Evolutionary conservation across 2,797 vertebrate species (phyloP), one percentile per base, ranked within the genome.

Genomic region (Macropodus opercularis): DNA sequence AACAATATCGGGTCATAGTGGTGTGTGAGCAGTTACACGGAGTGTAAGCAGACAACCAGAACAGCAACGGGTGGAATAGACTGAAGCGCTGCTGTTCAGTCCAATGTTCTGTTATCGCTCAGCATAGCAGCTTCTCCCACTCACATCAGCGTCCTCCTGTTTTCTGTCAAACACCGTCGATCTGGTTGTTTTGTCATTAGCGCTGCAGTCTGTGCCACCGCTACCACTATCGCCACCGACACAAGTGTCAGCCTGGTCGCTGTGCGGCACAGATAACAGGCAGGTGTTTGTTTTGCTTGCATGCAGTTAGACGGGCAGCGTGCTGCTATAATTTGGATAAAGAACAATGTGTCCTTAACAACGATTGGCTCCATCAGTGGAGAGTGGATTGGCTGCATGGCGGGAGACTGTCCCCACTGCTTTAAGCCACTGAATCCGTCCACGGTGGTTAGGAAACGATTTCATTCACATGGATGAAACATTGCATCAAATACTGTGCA

Each of bases 181-280:
- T 41, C 15, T 34, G 48, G 22, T 19, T 46, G 43, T 56, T 52
- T 38, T 53, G 55, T 65, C 48, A 65, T 58, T 62, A 58, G 32
- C 21, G 1, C 24, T 34, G 38, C 19, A 29, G n/a, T 21, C n/a
- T 43, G 39, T 63, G 57, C 31, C 55, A 40, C 39, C 39, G 22
- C 44, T 61, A 24, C 14, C 26, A 32, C 59, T 57, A 75, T 77
- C 76, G 47, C 41, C 63, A 53, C 43, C 70, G 41, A 44, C 60
- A 77, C 70, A 69, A 55, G 49, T 40, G 1, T 41, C 47, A 34
- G 60, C 59, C 63, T 38, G 22, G 57, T 56, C 36, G 51, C 71
- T 80, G 80, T n/a, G 58, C 3, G 1, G 34, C 41, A 24, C 34
- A 63, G 78, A 79, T 73, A 75, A 77, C 75, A 59, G 35, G 39